Conservation (phyloP, 2,113 vertebrate genomes). For the Panthera leo region DNA sequence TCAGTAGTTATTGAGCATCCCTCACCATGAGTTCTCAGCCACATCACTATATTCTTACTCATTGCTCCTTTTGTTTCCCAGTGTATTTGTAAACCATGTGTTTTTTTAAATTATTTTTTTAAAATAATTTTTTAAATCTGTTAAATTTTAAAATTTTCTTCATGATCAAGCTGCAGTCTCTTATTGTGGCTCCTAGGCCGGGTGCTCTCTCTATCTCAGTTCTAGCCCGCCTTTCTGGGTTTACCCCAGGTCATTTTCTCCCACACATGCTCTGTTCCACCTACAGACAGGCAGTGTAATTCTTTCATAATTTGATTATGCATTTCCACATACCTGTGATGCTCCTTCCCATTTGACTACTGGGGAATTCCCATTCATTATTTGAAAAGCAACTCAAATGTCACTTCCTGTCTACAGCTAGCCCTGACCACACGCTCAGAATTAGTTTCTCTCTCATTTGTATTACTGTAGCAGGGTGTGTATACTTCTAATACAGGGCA, state of each 20-base stretch:
- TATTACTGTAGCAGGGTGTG: neutral
- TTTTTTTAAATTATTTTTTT: neutral
- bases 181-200: neutral
- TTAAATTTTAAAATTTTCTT: neutral
- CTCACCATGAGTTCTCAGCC: neutral
- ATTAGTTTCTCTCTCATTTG: constrained; percentile 33
- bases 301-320: neutral
- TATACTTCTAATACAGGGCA: neutral
- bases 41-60: neutral
- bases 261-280: neutral
- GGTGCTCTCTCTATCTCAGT: neutral
- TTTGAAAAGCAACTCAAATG: constrained; percentile 41
- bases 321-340: neutral
- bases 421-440: neutral
- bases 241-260: neutral
- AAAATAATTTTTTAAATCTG: no score
- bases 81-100: neutral
- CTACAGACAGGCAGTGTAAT: neutral
- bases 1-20: neutral
- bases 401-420: constrained; percentile 19
- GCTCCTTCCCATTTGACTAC: neutral
- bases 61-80: neutral
- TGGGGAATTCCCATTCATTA: neutral
- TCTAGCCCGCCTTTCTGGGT: neutral
- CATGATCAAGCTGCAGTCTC: neutral